Percentiles rank a stretch among this genome's conserved stretches.
These are phyloP conservation scores for Schrankia costaestrigalis DNA, from an alignment of 2,888 invertebrate genomes.

Conservation along the genomic window DNA sequence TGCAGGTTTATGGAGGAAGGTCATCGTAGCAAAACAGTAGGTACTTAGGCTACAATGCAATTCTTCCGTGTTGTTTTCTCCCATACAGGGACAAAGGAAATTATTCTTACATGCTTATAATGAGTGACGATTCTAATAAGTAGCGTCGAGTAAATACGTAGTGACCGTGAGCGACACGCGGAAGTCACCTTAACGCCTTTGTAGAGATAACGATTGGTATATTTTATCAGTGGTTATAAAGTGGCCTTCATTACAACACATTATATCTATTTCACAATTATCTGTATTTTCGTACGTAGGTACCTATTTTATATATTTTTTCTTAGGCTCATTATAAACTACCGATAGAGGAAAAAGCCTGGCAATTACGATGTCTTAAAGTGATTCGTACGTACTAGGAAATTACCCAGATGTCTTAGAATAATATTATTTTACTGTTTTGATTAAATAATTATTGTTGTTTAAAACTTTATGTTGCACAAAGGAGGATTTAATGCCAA, in stretches of 20 bases:
- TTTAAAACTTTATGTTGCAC: neutral
- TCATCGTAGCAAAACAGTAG: too few relatives aligned
- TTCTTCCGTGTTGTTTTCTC: conserved; percentile 4
- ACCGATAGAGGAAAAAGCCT: too few relatives aligned
- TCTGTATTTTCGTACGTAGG: conserved; percentile 3
- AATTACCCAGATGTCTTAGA: too few relatives aligned
- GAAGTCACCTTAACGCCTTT: conserved; percentile 63
- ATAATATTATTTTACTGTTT: too few relatives aligned
- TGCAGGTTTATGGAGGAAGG: too few relatives aligned
- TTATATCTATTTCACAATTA: conserved; percentile 8
- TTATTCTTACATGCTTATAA: conserved; percentile 5
- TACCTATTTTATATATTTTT: neutral
- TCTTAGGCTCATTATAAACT: neutral
- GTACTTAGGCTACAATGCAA: too few relatives aligned
- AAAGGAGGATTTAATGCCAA: too few relatives aligned
- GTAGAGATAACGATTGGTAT: conserved; percentile 52
- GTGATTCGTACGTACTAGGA: too few relatives aligned
- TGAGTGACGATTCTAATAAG: conserved; percentile 43
- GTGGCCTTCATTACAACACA: conserved; percentile 29
- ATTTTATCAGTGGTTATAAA: conserved; percentile 35
- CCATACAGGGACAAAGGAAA: conserved; percentile 11
- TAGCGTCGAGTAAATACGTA: conserved; percentile 49
- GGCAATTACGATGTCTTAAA: too few relatives aligned
- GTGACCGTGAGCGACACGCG: conserved; percentile 65
- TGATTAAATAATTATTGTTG: neutral